These are phyloP conservation scores for Psococerastis gibbosa DNA, from an alignment of 2,888 invertebrate species.

Conservation along the genomic window DNA sequence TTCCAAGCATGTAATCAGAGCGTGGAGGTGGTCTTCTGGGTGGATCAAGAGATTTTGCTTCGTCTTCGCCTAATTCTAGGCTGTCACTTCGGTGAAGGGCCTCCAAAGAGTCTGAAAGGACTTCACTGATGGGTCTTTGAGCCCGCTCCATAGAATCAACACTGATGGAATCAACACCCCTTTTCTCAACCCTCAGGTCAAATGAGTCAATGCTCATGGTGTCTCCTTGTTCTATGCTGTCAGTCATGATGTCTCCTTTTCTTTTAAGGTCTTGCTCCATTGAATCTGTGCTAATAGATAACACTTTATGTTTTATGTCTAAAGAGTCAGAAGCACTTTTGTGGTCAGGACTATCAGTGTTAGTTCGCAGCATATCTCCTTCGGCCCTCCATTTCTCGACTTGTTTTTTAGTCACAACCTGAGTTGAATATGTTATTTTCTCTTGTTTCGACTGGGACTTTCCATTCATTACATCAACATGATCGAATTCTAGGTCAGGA, in stretches of 20 bases:
- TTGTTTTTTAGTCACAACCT: slow-evolving; percentile 8
- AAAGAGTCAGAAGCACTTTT: slow-evolving; percentile 10
- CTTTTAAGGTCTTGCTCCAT: slow-evolving; percentile 18
- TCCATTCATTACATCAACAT: slow-evolving; percentile 20
- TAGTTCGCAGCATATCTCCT: slow-evolving; percentile 17
- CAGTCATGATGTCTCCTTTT: slow-evolving; percentile 29
- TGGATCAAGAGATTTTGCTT: slow-evolving; percentile 22
- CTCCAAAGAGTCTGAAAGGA: slow-evolving; percentile 15
- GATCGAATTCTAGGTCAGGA: slow-evolving; percentile 32
- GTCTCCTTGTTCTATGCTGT: slow-evolving; percentile 32
- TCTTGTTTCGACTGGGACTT: slow-evolving; percentile 7
- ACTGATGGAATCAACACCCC: slow-evolving; percentile 20
- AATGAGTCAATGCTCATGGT: slow-evolving; percentile 31
- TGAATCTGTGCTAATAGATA: slow-evolving; percentile 38
- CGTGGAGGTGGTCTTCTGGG: slow-evolving; percentile 23
- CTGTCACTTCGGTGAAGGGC: background rate
- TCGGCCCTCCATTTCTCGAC: slow-evolving; percentile 17
- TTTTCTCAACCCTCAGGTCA: slow-evolving; percentile 25
- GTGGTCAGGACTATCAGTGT: slow-evolving; percentile 14
- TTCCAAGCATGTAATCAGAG: slow-evolving; percentile 33
- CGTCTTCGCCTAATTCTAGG: slow-evolving; percentile 11
- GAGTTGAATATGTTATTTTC: slow-evolving; percentile 11
- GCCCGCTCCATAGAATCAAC: slow-evolving; percentile 31
- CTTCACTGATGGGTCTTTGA: slow-evolving; percentile 23
- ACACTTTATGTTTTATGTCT: slow-evolving; percentile 13